A percentile compares a stretch with the other conserved stretches of the same genome.
Evolutionary conservation across 2,797 vertebrate genomes (phyloP).

Genomic region (Moxostoma hubbsi): DNA sequence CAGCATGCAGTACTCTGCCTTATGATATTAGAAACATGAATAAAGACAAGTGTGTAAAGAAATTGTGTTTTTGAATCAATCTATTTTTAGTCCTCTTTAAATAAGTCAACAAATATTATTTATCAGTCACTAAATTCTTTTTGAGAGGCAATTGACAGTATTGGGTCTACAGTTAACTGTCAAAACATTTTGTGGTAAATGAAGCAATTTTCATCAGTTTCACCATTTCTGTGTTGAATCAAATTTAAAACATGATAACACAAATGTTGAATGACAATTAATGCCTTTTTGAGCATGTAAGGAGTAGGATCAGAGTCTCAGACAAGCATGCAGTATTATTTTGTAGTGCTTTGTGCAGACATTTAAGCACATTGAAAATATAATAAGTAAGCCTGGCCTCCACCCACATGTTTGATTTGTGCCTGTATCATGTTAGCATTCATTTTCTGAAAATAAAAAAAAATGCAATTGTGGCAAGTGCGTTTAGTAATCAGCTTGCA

Average conservation of each 20-base stretch:
- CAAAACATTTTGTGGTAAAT: background rate
- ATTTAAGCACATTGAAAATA: background rate
- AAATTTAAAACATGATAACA: too few species aligned
- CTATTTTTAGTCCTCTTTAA: background rate
- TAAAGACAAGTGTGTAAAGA: background rate
- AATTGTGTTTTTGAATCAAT: background rate
- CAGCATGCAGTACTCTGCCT: background rate
- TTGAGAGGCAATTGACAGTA: background rate
- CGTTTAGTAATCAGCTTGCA: constrained; percentile 41
- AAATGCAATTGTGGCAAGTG: constrained; percentile 34
- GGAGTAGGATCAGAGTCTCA: too few species aligned
- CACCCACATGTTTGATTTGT: constrained; percentile 5
- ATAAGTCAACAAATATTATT: background rate
- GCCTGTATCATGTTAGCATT: constrained; percentile 16
- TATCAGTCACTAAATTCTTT: background rate
- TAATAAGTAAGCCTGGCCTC: constrained; percentile 11
- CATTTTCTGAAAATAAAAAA: constrained; percentile 19
- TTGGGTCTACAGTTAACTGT: too few species aligned
- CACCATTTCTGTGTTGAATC: too few species aligned
- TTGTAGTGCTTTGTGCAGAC: background rate
- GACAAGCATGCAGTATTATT: background rate
- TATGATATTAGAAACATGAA: background rate
- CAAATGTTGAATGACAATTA: too few species aligned
- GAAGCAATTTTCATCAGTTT: too few species aligned
- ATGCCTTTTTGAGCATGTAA: too few species aligned